Base-by-base conservation (phyloP, 2,113 vertebrate genomes). In the Cygnus buccinator region DNA sequence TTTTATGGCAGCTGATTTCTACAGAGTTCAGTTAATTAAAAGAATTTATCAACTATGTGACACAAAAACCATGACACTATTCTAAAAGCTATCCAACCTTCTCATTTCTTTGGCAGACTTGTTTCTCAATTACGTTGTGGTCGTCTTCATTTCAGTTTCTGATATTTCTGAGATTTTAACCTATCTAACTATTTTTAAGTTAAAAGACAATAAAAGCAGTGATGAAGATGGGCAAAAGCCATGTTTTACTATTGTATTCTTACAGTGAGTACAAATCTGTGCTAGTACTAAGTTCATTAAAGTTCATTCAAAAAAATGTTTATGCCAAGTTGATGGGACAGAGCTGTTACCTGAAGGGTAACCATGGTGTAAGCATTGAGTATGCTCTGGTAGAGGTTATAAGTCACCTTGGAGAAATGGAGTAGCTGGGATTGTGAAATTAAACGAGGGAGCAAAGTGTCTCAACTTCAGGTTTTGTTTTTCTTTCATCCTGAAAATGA, bases 341-440 rank as follows among this genome's bases (percentile, higher is more conserved):
- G 1, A 58, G 16, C 28, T 75, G 33, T 39, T 83, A 12, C 72
- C 72, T 66, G 50, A 63, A 86, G 46, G 46, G 28, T 28, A 62
- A 0, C 9, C 0, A 0, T 44, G 39, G 9, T 37, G 23, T 73
- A 63, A 80, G 33, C 20, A 3, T 58, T 2, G 4, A 41, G 18
- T 29, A 25, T 66, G 22, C 35, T 39, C 48, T 54, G 15, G 62
- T 70, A 55, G 62, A 72, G 18, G 4, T 92, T 91, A 46, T 90
- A 41, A 54, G 63, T 86, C 72, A 70, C 54, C 72, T 92, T 86
- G 80, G 71, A 83, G 63, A 73, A 96, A 66, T 18, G 3, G 50
- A 74, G 23, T 57, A 43, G 62, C 25, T 67, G 20, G 0, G 1
- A 13, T 28, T 62, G 57, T 87, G 79, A 77, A 77, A 67, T 31